phyloP scores from a whole-genome alignment of 1,140 invertebrate genomes.

The Lineus longissimus region DNA sequence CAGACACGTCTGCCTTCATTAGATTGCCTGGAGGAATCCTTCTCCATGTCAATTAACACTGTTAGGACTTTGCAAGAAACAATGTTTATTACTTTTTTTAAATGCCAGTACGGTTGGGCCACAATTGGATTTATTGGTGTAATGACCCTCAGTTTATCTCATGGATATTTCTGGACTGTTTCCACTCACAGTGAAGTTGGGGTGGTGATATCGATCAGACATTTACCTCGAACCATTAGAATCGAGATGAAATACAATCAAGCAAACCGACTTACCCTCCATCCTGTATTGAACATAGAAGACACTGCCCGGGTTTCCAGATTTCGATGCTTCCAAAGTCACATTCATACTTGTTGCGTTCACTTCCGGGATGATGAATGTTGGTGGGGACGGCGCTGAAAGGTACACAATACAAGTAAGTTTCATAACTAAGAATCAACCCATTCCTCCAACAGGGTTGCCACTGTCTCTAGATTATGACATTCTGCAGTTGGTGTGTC shows the following conservation, averaged over 20 bases:
- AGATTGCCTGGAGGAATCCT: slow-evolving; percentile 6
- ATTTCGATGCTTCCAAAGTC: slow-evolving; percentile 71
- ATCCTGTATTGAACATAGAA: slow-evolving; percentile 82
- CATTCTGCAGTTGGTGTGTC: no score
- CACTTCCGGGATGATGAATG: slow-evolving; percentile 71
- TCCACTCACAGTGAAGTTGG: no score
- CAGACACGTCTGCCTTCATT: neutral
- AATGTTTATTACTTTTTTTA: no score
- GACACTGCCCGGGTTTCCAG: slow-evolving; percentile 68
- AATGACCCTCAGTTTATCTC: no score
- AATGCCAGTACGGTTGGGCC: no score
- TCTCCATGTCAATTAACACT: slow-evolving; percentile 14
- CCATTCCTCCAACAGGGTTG: neutral
- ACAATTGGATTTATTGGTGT: no score
- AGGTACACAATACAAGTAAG: slow-evolving; percentile 23
- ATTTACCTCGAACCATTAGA: no score
- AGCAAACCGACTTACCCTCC: slow-evolving; percentile 21
- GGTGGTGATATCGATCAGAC: no score
- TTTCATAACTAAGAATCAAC: slow-evolving; percentile 12
- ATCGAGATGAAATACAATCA: no score
- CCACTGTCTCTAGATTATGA: no score
- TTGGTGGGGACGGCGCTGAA: slow-evolving; percentile 69
- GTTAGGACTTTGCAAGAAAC: slow-evolving; percentile 13
- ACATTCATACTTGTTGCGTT: slow-evolving; percentile 63
- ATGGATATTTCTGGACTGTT: no score